Conservation (phyloP, 2,113 vertebrate species). For the Steatornis caripensis region DNA sequence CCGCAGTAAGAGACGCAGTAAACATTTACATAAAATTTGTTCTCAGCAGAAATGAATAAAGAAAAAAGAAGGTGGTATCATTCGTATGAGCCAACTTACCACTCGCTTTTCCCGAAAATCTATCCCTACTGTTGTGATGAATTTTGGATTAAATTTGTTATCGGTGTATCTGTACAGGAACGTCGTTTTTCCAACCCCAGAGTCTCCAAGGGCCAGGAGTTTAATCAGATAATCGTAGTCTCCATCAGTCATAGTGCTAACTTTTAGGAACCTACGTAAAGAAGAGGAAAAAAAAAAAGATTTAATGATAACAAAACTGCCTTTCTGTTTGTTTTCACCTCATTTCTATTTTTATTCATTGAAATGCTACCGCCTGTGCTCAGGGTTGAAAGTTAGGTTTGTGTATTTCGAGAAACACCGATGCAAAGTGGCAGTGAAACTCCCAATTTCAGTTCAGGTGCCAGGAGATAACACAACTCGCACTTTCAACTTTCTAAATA, state of each 20-base stretch:
- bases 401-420: neutral
- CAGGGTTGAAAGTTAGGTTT: neutral
- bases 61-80: neutral
- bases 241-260: constrained; percentile 94
- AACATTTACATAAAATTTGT: too few relatives aligned
- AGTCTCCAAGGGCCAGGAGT: constrained; percentile 93
- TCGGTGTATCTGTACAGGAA: constrained; percentile 94
- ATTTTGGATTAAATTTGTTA: constrained; percentile 96
- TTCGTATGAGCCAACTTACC: constrained; percentile 71
- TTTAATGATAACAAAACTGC: neutral
- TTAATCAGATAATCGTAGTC: constrained; percentile 98
- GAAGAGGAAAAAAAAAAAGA: neutral
- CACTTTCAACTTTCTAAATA: neutral
- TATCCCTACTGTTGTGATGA: constrained; percentile 95
- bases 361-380: neutral
- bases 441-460: neutral
- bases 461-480: neutral
- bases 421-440: neutral
- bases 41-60: neutral
- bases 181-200: constrained; percentile 93
- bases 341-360: neutral
- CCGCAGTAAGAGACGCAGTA: neutral
- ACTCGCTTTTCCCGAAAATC: constrained; percentile 97
- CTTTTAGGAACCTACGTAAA: constrained; percentile 72
- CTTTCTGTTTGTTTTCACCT: neutral